Percentiles rank a stretch among this genome's conserved stretches.
Conservation (phyloP, 2,113 vertebrate species). For the Rhagologus leucostigma region DNA sequence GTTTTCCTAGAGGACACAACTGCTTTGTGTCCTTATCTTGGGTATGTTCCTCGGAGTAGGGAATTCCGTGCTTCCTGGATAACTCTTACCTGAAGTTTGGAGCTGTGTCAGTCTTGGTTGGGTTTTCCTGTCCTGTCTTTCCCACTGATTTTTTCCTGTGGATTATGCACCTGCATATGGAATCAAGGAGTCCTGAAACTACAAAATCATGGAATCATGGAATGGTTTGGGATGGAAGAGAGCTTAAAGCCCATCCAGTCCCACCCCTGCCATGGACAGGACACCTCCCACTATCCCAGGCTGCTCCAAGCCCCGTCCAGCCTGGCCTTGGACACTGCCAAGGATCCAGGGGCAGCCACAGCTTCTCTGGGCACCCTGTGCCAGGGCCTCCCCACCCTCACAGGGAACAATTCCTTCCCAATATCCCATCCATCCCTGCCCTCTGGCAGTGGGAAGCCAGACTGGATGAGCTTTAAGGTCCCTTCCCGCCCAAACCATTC, state of each 20-base stretch:
- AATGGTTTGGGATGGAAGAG: background rate
- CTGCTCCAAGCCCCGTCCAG: background rate
- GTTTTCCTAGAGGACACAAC: background rate
- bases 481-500: background rate
- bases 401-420: background rate
- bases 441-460: background rate
- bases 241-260: accelerated
- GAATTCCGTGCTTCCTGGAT: background rate
- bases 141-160: background rate
- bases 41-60: background rate
- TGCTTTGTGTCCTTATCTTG: background rate
- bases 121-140: background rate
- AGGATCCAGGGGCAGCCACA: background rate
- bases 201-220: background rate
- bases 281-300: background rate
- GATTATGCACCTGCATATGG: background rate
- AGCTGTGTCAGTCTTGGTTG: background rate
- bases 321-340: background rate
- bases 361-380: background rate
- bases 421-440: background rate
- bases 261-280: background rate
- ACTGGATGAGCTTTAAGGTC: background rate
- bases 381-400: background rate
- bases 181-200: background rate
- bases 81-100: background rate